Evolutionary conservation across 1,140 invertebrate genomes (phyloP), one percentile per base, ranked within the genome.

Genomic region (Belonocnema kinseyi): DNA sequence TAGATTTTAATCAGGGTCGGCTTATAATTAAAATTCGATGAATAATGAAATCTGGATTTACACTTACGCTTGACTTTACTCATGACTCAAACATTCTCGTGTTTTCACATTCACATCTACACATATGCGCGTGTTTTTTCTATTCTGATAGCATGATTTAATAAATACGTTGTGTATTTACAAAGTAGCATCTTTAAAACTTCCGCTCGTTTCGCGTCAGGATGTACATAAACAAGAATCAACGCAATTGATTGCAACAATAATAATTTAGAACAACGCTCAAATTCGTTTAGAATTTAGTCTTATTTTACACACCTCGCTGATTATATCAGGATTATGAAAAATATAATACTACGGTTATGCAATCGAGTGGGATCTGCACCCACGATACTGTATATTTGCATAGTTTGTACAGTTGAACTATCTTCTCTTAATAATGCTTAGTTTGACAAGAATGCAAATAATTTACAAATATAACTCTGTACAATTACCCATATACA

Each of bases 331-430:
- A 83, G 87, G 84, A 75, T 89, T 91, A 90, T 91, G 87, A 90
- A 91, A 91, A 91, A 91, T 90, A 90, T 90, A 91, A 90, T 90
- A 88, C 86, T 90, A 90, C 85, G 82, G 81, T 89, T 88, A 88
- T 90, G 87, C 90, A 87, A 86, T 83, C 84, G 89, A 90, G 85
- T 83, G 76, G 86, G 81, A 85, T 79, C 79, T 72, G 56, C 79
- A 83, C 79, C 77, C 80, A 75, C 61, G 61, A 66, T 66, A 66
- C 26, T 66, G 53, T 77, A 80, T 74, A 75, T 81, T 83, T 83
- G 77, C 82, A 85, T 80, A 84, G 84, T 87, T 84, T 89, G 85
- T 88, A 89, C 86, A 88, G 79, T 82, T 82, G 80, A 83, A 79
- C 80, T 81, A 81, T 78, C 77, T 85, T 70, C 75, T 74, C 79